These are phyloP conservation scores for Ooceraea biroi DNA, from an alignment of 1,140 invertebrate genomes.

Conservation along the genomic window DNA sequence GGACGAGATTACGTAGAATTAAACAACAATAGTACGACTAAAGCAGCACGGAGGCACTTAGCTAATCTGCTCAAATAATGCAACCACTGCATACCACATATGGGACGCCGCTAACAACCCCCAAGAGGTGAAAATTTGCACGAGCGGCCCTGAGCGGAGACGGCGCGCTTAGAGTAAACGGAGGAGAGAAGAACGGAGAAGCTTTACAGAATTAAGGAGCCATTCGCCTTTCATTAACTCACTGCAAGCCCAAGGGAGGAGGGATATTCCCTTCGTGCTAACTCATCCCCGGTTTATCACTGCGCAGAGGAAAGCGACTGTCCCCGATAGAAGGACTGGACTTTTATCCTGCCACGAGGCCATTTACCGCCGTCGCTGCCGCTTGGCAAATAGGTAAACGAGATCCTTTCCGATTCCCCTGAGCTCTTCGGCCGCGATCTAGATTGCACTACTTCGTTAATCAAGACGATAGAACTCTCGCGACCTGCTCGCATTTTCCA, in stretches of 20 bases:
- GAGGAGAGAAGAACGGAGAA: conserved; percentile 64
- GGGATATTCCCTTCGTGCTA: conserved; percentile 64
- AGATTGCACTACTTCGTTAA: conserved; percentile 62
- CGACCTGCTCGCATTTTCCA: conserved; percentile 45
- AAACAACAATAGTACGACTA: neutral
- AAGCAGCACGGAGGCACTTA: conserved; percentile 12
- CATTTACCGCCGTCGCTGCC: conserved; percentile 62
- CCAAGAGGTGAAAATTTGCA: conserved; percentile 55
- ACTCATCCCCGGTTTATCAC: conserved; percentile 65
- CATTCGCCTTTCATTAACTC: conserved; percentile 81
- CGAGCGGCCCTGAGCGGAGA: conserved; percentile 56
- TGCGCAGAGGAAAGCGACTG: conserved; percentile 15
- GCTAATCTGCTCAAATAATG: conserved; percentile 30
- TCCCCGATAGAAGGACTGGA: conserved; percentile 66
- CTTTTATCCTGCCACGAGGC: conserved; percentile 51
- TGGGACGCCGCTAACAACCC: conserved; percentile 52
- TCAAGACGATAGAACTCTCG: conserved; percentile 51
- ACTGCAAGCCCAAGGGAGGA: conserved; percentile 51
- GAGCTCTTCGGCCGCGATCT: conserved; percentile 57
- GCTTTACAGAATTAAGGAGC: conserved; percentile 83
- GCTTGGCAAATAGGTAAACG: conserved; percentile 63
- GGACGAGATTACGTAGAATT: neutral
- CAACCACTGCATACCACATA: conserved; percentile 21
- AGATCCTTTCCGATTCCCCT: conserved; percentile 53
- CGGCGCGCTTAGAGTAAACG: conserved; percentile 62